These are phyloP conservation scores for Brevimyrus niger DNA, from an alignment of 2,113 vertebrate species.

Conservation along the genomic window DNA sequence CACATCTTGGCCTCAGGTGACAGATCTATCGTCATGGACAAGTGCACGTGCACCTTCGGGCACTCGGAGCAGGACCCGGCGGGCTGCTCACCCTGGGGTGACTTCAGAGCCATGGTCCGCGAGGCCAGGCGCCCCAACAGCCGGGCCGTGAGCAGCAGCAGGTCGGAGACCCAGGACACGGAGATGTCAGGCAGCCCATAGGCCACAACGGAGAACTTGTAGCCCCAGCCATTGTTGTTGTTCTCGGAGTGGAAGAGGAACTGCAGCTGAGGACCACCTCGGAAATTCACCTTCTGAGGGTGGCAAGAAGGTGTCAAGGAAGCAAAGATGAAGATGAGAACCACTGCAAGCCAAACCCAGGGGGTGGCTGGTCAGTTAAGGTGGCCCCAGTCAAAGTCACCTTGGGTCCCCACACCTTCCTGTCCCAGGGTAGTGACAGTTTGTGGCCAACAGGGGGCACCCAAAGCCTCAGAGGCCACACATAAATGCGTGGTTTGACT, in stretches of 20 bases:
- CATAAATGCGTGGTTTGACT: neutral
- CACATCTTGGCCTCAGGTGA: neutral
- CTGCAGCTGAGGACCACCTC: conserved; percentile 89
- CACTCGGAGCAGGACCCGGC: neutral
- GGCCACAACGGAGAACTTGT: conserved; percentile 88
- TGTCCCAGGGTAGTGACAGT: neutral
- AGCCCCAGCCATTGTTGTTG: conserved; percentile 97
- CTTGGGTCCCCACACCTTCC: neutral
- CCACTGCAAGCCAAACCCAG: neutral
- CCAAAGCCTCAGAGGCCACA: neutral
- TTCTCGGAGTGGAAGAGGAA: conserved; percentile 97
- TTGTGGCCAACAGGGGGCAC: neutral
- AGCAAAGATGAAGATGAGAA: neutral
- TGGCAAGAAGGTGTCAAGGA: conserved; percentile 34
- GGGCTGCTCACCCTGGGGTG: conserved; percentile 61
- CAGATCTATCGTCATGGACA: neutral
- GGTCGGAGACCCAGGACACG: conserved; percentile 89
- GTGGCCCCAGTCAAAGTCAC: neutral
- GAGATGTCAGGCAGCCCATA: conserved; percentile 84
- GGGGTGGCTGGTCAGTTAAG: neutral
- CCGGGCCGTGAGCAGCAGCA: conserved; percentile 84
- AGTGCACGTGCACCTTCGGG: neutral
- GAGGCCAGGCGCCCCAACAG: conserved; percentile 91
- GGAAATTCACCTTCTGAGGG: conserved; percentile 91
- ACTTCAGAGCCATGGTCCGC: conserved; percentile 78